phyloP scores from a whole-genome alignment of 2,888 invertebrate genomes.

The Nephrocerus scutellatus region DNA sequence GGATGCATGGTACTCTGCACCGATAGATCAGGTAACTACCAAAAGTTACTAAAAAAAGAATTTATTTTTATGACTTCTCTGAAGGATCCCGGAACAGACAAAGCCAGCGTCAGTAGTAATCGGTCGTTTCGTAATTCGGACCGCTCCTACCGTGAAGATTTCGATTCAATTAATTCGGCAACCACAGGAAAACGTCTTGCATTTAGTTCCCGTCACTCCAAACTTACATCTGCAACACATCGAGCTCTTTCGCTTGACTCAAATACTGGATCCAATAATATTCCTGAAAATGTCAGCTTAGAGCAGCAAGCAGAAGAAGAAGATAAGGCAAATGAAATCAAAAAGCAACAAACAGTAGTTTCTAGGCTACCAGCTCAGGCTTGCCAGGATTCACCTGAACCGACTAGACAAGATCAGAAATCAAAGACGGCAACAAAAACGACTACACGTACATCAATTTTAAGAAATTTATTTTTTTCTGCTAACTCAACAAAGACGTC shows the following conservation, averaged over 20 bases:
- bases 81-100: constrained; percentile 30
- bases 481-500: constrained; percentile 17
- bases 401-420: constrained; percentile 1
- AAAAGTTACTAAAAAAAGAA: neutral
- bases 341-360: too few species aligned
- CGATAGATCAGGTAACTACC: constrained; percentile 28
- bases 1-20: constrained; percentile 29
- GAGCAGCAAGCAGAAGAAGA: constrained; percentile 29
- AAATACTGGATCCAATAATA: constrained; percentile 29
- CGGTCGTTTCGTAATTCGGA: constrained; percentile 32
- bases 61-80: constrained; percentile 8
- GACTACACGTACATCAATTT: constrained; percentile 28
- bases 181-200: constrained; percentile 25
- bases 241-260: constrained; percentile 29
- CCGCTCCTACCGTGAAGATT: constrained; percentile 29
- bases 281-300: constrained; percentile 29
- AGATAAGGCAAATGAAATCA: too few species aligned
- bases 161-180: constrained; percentile 25
- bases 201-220: constrained; percentile 27
- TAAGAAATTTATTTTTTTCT: constrained; percentile 29
- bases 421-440: constrained; percentile 19
- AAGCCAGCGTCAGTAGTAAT: constrained; percentile 32
- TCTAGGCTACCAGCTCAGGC: constrained; percentile 4
- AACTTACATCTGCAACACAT: constrained; percentile 27
- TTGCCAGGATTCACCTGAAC: neutral